A percentile compares a stretch with the other conserved stretches of the same genome.
phyloP scores from a whole-genome alignment of 1,140 invertebrate species.

The Eumeta japonica region DNA sequence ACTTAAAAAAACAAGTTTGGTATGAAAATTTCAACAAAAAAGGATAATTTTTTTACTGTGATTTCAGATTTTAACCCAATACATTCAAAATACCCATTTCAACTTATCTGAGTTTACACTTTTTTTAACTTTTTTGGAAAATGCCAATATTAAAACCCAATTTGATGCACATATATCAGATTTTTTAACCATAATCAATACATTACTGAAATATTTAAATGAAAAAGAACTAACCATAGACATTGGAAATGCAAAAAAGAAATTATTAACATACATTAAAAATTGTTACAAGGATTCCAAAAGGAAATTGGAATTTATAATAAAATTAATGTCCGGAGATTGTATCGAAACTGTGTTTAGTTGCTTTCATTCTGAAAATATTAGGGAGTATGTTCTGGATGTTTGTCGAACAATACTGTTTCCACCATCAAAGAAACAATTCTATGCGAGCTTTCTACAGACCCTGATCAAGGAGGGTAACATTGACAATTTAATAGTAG shows the following conservation, averaged over 20 bases:
- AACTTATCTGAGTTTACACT: slow-evolving; percentile 24
- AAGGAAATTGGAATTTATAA: slow-evolving; percentile 42
- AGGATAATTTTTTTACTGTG: slow-evolving; percentile 6
- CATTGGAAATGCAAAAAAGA: slow-evolving; percentile 14
- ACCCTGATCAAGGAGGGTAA: slow-evolving; percentile 40
- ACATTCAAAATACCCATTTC: slow-evolving; percentile 26
- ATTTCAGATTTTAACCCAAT: slow-evolving; percentile 39
- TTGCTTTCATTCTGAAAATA: slow-evolving; percentile 25
- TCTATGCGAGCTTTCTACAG: slow-evolving; percentile 33
- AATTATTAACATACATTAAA: slow-evolving; percentile 15
- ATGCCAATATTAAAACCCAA: slow-evolving; percentile 27
- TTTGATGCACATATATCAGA: slow-evolving; percentile 26
- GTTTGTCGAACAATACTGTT: slow-evolving; percentile 37
- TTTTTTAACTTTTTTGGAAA: slow-evolving; percentile 33
- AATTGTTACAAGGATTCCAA: slow-evolving; percentile 39
- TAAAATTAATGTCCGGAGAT: slow-evolving; percentile 31
- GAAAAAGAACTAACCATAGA: slow-evolving; percentile 12
- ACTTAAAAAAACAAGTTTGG: no score
- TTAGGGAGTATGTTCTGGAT: slow-evolving; percentile 18
- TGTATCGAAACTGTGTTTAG: slow-evolving; percentile 38
- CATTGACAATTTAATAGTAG: slow-evolving; percentile 29
- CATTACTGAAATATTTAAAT: slow-evolving; percentile 30
- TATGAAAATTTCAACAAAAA: slow-evolving; percentile 6
- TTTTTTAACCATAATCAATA: slow-evolving; percentile 27
- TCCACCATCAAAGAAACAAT: slow-evolving; percentile 31